phyloP scores from a whole-genome alignment of 92 coral and sea anemone species.

The Parazoanthus swiftii region DNA sequence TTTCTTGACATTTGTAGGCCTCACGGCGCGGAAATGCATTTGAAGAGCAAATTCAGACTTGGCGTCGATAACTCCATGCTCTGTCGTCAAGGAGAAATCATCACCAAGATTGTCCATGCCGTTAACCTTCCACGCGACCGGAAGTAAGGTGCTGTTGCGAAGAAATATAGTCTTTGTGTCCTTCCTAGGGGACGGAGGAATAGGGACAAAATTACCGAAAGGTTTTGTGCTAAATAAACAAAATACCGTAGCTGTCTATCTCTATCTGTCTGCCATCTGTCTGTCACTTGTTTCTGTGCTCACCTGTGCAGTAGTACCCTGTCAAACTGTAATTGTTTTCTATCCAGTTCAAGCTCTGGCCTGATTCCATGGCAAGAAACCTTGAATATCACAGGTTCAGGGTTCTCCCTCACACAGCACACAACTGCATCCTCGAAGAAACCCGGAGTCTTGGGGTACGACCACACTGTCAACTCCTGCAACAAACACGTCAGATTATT shows the following conservation, averaged over 20 bases:
- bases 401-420: conserved; percentile 96
- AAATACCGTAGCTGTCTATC: neutral
- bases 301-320: conserved; percentile 96
- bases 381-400: conserved; percentile 93
- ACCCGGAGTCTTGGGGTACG: conserved; percentile 99
- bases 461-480: conserved; percentile 84
- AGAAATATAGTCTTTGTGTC: conserved; percentile 93
- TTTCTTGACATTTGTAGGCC: conserved; percentile 91
- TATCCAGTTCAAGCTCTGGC: conserved; percentile 94
- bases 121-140: conserved; percentile 93
- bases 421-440: conserved; percentile 93
- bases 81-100: conserved; percentile 92
- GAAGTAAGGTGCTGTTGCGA: conserved; percentile 95
- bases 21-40: conserved; percentile 94
- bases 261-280: neutral
- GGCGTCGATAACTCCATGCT: conserved; percentile 91
- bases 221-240: neutral
- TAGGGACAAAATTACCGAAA: neutral
- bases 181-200: conserved; percentile 59
- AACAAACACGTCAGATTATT: neutral
- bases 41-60: conserved; percentile 97
- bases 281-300: neutral
- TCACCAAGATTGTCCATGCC: conserved; percentile 98
- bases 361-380: conserved; percentile 91
- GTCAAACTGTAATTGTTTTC: conserved; percentile 95